These are phyloP conservation scores for Brachirus orientalis DNA, from an alignment of 2,113 vertebrate species.

Conservation along the genomic window DNA sequence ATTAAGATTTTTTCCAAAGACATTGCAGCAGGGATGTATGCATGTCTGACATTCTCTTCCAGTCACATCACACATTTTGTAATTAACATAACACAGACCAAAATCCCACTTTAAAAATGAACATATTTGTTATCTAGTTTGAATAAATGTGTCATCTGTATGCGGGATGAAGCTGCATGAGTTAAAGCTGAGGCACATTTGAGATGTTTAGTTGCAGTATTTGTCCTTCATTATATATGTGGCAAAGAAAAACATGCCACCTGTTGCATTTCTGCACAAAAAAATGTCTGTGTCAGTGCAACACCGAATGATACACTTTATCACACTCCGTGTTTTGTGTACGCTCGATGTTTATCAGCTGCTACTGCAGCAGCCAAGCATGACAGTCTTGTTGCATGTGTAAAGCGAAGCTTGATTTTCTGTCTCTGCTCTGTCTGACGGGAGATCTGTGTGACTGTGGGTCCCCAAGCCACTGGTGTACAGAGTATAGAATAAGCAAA, in stretches of 20 bases:
- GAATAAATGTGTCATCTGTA: too few species aligned
- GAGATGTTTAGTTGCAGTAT: too few species aligned
- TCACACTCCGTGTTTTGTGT: neutral
- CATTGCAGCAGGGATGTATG: neutral
- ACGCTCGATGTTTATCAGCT: neutral
- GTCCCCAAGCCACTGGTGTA: slow-evolving; percentile 40
- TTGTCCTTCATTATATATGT: neutral
- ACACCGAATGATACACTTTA: neutral
- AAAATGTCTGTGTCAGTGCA: neutral
- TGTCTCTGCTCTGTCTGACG: slow-evolving; percentile 13
- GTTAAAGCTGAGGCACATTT: neutral
- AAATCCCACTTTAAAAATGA: too few species aligned
- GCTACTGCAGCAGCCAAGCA: neutral
- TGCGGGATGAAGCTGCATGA: slow-evolving; percentile 4
- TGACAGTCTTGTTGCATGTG: neutral
- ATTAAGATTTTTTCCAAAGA: slow-evolving; percentile 1
- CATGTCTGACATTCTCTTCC: neutral
- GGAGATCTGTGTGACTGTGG: slow-evolving; percentile 36
- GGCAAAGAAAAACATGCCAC: slow-evolving; percentile 25
- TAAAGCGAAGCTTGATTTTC: slow-evolving; percentile 1
- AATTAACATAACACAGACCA: neutral
- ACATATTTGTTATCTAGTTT: too few species aligned
- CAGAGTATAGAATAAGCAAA: slow-evolving; percentile 65
- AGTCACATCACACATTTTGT: neutral
- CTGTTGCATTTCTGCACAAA: slow-evolving; percentile 44